These are phyloP conservation scores for Asobara japonica DNA, from an alignment of 1,140 invertebrate genomes.

Conservation along the genomic window DNA sequence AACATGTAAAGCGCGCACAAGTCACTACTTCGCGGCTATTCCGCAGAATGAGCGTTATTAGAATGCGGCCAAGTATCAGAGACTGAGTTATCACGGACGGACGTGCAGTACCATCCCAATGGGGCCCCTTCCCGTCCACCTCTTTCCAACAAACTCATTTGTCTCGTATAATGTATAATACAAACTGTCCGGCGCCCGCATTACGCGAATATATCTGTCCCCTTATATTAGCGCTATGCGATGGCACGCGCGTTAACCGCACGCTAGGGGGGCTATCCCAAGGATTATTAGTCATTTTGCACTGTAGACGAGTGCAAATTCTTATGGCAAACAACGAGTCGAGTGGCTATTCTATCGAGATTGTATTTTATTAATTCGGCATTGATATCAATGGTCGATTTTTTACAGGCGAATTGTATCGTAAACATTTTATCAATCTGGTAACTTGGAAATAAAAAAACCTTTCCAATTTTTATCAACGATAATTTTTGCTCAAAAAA, in stretches of 20 bases:
- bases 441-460: too few relatives aligned
- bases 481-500: too few relatives aligned
- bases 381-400: too few relatives aligned
- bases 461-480: too few relatives aligned
- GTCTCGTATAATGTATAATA: background rate
- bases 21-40: constrained; percentile 14
- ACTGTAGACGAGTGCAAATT: background rate
- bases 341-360: too few relatives aligned
- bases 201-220: background rate
- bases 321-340: background rate
- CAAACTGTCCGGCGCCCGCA: constrained; percentile 13
- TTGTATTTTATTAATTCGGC: too few relatives aligned
- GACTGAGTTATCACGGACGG: constrained; percentile 24
- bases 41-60: constrained; percentile 25
- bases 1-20: background rate
- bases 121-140: background rate
- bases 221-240: background rate
- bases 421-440: too few relatives aligned
- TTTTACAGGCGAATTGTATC: too few relatives aligned
- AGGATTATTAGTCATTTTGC: constrained; percentile 5
- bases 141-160: background rate
- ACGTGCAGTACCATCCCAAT: constrained; percentile 24
- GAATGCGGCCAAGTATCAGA: constrained; percentile 24
- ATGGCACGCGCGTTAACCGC: background rate
- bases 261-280: background rate